phyloP scores from a whole-genome alignment of 2,888 invertebrate genomes.

The Pristionchus fissidentatus region DNA sequence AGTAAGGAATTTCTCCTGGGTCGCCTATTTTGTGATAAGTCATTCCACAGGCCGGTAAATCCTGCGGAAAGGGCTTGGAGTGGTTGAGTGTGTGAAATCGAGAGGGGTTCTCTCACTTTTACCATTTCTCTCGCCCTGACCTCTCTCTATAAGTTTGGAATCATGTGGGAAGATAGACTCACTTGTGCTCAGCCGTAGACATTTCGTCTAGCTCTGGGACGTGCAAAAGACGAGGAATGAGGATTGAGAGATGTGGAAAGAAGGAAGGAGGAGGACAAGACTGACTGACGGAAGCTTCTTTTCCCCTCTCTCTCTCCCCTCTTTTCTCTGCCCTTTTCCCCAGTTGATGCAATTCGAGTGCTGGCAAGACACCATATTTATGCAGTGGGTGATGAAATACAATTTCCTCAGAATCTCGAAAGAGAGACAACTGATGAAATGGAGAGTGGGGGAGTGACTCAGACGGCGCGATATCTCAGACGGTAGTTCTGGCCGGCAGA shows the following conservation, averaged over 20 bases:
- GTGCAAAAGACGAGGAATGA: constrained; percentile 2
- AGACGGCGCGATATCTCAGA: constrained; percentile 7
- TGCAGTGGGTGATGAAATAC: constrained; percentile 38
- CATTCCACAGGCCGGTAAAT: not conserved
- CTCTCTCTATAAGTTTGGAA: no score
- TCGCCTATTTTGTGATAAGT: not conserved
- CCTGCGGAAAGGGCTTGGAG: not conserved
- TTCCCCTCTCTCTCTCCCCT: constrained; percentile 22
- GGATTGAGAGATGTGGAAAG: constrained; percentile 20
- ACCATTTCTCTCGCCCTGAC: no score
- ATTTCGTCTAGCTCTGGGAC: not conserved
- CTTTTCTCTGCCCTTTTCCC: constrained; percentile 11
- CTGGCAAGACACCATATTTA: constrained; percentile 19
- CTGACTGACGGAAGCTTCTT: constrained; percentile 29
- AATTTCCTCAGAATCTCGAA: not conserved
- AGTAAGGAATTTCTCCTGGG: no score
- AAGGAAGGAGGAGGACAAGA: constrained; percentile 27
- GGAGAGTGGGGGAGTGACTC: no score
- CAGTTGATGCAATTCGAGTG: constrained; percentile 34
- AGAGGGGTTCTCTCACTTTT: no score
- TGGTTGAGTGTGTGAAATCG: not conserved
- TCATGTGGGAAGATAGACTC: no score
- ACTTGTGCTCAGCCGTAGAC: constrained; percentile 18
- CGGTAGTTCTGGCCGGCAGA: constrained; percentile 25
- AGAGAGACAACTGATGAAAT: not conserved